Conservation (phyloP, 2,888 invertebrate genomes). For the Tubulanus polymorphus region DNA sequence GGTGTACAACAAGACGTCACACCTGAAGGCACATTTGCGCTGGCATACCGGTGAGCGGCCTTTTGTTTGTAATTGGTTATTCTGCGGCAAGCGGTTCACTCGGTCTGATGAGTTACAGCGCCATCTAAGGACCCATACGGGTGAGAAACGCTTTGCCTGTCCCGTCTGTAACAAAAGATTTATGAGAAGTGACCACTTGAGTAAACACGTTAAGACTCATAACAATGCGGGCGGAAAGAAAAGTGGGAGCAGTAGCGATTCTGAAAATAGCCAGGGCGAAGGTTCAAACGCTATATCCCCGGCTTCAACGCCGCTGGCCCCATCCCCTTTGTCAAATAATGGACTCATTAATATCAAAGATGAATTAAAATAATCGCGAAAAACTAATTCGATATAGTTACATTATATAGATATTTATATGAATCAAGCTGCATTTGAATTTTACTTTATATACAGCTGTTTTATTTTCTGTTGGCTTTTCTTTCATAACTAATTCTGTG, state of each 20-base stretch:
- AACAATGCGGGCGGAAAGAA: conserved; percentile 31
- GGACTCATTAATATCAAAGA: too few relatives aligned
- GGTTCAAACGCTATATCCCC: too few relatives aligned
- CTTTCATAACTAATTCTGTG: too few relatives aligned
- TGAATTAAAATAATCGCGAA: too few relatives aligned
- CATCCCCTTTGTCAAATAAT: too few relatives aligned
- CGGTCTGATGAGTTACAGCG: conserved; percentile 94
- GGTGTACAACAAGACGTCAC: conserved; percentile 91
- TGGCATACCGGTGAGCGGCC: conserved; percentile 99
- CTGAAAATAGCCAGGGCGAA: neutral
- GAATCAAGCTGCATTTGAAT: too few relatives aligned
- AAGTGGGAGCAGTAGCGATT: conserved; percentile 31
- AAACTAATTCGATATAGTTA: too few relatives aligned
- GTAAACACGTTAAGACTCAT: conserved; percentile 89
- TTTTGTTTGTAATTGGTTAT: conserved; percentile 96
- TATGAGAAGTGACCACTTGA: conserved; percentile 88
- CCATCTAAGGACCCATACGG: conserved; percentile 88
- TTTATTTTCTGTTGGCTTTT: too few relatives aligned
- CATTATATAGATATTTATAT: too few relatives aligned
- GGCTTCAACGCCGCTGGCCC: too few relatives aligned
- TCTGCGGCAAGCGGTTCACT: conserved; percentile 95
- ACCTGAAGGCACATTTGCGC: conserved; percentile 94
- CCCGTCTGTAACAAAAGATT: conserved; percentile 85
- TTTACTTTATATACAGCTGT: too few relatives aligned
- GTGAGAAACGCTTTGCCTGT: conserved; percentile 87